Evolutionary conservation across 2,797 vertebrate genomes (phyloP).

Genomic region (Sebastes hubbsi): DNA sequence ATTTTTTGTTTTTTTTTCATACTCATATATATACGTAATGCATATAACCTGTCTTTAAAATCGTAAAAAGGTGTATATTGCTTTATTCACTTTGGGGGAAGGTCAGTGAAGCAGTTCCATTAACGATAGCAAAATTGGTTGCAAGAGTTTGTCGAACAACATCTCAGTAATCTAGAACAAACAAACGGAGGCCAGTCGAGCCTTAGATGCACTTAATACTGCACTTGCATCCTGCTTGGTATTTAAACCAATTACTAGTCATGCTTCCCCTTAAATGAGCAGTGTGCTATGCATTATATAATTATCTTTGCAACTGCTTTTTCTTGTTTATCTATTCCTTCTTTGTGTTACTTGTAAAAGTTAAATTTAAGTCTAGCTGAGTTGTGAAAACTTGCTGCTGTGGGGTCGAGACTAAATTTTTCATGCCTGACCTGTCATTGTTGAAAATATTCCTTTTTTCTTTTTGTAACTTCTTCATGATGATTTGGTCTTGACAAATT

Average conservation of each 20-base stretch:
- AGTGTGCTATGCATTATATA: constrained; percentile 98
- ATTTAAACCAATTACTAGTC: constrained; percentile 88
- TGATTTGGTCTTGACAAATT: constrained; percentile 40
- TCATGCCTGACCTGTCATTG: constrained; percentile 61
- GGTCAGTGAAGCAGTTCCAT: constrained; percentile 87
- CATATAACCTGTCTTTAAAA: constrained; percentile 93
- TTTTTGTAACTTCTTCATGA: constrained; percentile 34
- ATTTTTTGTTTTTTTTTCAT: constrained; percentile 82
- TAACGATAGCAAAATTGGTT: constrained; percentile 86
- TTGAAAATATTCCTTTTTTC: neutral
- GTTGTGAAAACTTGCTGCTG: constrained; percentile 94
- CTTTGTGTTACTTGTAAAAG: constrained; percentile 78
- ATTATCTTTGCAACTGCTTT: constrained; percentile 90
- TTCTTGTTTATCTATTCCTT: constrained; percentile 81
- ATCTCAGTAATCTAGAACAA: constrained; percentile 81
- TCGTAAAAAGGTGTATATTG: constrained; percentile 91
- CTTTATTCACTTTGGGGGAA: constrained; percentile 92
- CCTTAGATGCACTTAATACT: constrained; percentile 89
- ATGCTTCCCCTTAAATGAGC: constrained; percentile 94
- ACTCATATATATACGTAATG: constrained; percentile 91
- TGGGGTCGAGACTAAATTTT: constrained; percentile 80
- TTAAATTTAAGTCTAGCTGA: constrained; percentile 91
- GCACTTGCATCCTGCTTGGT: constrained; percentile 91
- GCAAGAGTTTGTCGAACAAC: constrained; percentile 86
- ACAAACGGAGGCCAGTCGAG: constrained; percentile 82